A percentile compares a stretch with the other conserved stretches of the same genome.
phyloP scores from a whole-genome alignment of 2,797 vertebrate genomes.

The Danionella dracula region DNA sequence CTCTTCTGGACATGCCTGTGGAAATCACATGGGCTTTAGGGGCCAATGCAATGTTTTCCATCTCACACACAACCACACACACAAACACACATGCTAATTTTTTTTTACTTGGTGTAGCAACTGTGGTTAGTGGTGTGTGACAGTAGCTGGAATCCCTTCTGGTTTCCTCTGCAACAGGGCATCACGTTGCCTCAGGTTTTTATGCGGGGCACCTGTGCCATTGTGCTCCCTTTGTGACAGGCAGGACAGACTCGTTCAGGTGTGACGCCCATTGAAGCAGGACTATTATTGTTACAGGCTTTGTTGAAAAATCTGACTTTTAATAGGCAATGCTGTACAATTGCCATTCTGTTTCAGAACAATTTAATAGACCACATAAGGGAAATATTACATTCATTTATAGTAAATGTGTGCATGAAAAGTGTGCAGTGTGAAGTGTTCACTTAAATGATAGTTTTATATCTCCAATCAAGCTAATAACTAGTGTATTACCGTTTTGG shows the following conservation, averaged over 20 bases:
- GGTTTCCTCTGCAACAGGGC: background rate
- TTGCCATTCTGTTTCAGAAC: no score
- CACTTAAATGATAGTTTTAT: no score
- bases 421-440: no score
- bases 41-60: constrained; percentile 4
- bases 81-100: background rate
- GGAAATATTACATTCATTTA: no score
- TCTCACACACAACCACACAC: background rate
- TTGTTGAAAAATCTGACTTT: no score
- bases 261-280: background rate
- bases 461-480: no score
- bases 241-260: background rate
- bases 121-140: background rate
- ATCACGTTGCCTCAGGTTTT: background rate
- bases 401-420: no score
- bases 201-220: background rate
- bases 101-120: background rate
- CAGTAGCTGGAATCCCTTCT: background rate
- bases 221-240: background rate
- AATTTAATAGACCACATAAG: no score
- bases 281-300: background rate
- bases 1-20: constrained; percentile 21
- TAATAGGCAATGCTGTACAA: no score
- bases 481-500: no score
- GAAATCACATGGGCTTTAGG: constrained; percentile 1